Evolutionary conservation across 2,113 vertebrate genomes (phyloP).

Genomic region (Alligator sinensis): DNA sequence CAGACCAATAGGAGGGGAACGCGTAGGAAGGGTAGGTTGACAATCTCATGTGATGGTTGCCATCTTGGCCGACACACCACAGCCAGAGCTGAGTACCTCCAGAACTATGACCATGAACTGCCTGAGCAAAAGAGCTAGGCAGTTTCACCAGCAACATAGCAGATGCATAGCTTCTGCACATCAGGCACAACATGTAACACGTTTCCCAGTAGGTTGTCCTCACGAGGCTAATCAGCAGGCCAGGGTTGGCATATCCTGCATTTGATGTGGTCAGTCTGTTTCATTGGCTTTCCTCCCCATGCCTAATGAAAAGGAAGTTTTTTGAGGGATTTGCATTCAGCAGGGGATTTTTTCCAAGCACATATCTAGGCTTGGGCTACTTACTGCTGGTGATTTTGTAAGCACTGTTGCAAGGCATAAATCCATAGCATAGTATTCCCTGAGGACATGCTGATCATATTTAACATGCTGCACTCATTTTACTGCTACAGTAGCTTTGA

Average conservation of each 20-base stretch:
- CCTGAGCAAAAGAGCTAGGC: not conserved
- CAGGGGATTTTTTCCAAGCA: not conserved
- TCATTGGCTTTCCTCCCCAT: not conserved
- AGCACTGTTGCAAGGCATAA: not conserved
- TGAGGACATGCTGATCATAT: not conserved
- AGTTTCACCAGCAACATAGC: no score
- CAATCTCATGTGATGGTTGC: not conserved
- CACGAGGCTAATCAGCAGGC: not conserved
- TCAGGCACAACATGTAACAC: not conserved
- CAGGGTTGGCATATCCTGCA: not conserved
- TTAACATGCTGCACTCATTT: not conserved
- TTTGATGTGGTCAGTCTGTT: not conserved
- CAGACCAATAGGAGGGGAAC: not conserved
- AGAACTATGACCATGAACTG: not conserved
- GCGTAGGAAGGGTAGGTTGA: not conserved
- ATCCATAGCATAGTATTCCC: not conserved
- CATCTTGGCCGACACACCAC: not conserved
- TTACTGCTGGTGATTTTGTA: not conserved
- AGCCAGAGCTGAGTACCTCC: not conserved
- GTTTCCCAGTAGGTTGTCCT: not conserved
- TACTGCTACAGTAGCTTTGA: not conserved
- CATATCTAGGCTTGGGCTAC: not conserved
- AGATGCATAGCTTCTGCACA: not conserved
- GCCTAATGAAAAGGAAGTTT: not conserved
- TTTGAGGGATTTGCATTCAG: not conserved